Percentiles rank a stretch among this genome's conserved stretches.
These are phyloP conservation scores for Odontophorus gujanensis DNA, from an alignment of 2,113 vertebrate genomes.

Conservation along the genomic window DNA sequence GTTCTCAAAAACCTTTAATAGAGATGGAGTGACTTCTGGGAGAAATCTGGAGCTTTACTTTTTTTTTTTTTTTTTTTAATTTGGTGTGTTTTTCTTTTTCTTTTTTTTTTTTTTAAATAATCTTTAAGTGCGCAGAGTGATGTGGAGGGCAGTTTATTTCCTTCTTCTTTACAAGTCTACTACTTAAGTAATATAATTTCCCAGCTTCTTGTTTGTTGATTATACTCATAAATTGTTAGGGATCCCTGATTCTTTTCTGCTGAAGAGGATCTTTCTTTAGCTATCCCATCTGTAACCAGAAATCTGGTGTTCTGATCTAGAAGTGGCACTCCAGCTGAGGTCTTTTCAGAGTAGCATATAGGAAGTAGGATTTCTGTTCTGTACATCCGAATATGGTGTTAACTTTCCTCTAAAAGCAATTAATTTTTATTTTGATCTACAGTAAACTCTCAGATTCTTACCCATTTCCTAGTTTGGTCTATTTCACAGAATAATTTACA, in stretches of 20 bases:
- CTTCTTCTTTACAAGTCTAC: not conserved
- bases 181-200: constrained; percentile 9
- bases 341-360: not conserved
- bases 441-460: not conserved
- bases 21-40: not conserved
- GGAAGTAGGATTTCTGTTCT: not conserved
- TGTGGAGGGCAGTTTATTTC: not conserved
- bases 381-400: not conserved
- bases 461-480: not conserved
- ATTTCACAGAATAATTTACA: not conserved
- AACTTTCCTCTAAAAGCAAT: not conserved
- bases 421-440: not conserved
- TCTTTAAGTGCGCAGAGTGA: not conserved
- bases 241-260: not conserved
- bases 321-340: constrained; percentile 13
- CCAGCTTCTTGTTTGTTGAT: not conserved
- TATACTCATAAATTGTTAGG: not conserved
- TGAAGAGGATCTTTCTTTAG: not conserved
- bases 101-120: not conserved
- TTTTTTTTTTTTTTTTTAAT: not conserved
- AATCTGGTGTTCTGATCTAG: constrained; percentile 21
- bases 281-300: not conserved
- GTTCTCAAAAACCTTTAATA: not conserved
- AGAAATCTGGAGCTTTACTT: not conserved
- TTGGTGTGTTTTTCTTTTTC: not conserved